Evolutionary conservation across 2,113 vertebrate genomes (phyloP).

Genomic region (Brachionichthys hirsutus): DNA sequence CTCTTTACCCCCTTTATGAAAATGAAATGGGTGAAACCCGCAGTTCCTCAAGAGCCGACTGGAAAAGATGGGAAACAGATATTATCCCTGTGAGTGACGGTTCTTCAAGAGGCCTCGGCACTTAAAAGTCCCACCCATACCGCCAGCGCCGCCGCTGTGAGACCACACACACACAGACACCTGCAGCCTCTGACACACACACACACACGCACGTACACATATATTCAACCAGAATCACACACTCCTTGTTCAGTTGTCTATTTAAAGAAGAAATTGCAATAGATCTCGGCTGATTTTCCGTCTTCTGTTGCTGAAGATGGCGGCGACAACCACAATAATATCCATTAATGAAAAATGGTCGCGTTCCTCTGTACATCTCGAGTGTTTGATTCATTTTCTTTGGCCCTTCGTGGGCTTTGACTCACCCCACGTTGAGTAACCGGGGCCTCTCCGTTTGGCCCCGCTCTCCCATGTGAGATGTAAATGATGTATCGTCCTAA

Average conservation of each 20-base stretch:
- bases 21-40: constrained; percentile 68
- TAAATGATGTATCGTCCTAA: constrained; percentile 83
- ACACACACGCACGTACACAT: constrained; percentile 21
- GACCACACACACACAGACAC: constrained; percentile 78
- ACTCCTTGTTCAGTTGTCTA: constrained; percentile 19
- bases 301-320: constrained; percentile 27
- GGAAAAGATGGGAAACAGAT: constrained; percentile 82
- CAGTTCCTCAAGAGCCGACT: constrained; percentile 76
- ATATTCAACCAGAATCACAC: constrained; percentile 27
- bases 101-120: constrained; percentile 71
- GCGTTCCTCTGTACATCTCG: constrained; percentile 40
- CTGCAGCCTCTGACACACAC: constrained; percentile 47
- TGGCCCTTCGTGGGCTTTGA: constrained; percentile 27
- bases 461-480: constrained; percentile 51
- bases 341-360: constrained; percentile 20
- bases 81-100: constrained; percentile 74
- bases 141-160: constrained; percentile 39
- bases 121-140: constrained; percentile 38
- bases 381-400: constrained; percentile 50
- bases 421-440: constrained; percentile 53
- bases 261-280: constrained; percentile 37
- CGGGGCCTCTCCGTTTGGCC: constrained; percentile 50
- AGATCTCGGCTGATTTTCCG: constrained; percentile 33
- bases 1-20: constrained; percentile 42
- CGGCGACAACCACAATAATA: constrained; percentile 32